Conservation (phyloP, 2,797 vertebrate species). For the Furcifer pardalis region DNA sequence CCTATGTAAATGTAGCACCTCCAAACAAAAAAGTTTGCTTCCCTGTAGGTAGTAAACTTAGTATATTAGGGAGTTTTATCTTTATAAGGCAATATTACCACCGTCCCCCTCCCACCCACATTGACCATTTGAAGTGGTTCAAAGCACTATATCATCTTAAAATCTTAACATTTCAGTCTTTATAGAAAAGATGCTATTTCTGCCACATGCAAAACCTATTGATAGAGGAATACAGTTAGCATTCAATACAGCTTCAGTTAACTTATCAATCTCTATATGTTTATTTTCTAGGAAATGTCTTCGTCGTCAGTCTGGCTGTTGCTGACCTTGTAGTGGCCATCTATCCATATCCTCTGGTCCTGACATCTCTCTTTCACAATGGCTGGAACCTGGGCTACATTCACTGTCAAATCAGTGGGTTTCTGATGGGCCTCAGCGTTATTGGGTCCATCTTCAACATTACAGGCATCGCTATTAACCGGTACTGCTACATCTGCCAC, state of each 20-base stretch:
- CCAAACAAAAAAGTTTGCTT: background rate
- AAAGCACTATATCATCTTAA: background rate
- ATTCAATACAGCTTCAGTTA: conserved; percentile 25
- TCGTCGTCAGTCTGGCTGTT: conserved; percentile 94
- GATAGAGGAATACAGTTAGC: conserved; percentile 17
- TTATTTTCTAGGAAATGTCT: conserved; percentile 88
- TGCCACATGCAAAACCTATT: background rate
- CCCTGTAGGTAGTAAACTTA: background rate
- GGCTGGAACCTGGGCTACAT: conserved; percentile 92
- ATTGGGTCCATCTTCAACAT: conserved; percentile 98
- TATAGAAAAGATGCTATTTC: background rate
- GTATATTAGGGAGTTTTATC: background rate
- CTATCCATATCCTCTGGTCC: conserved; percentile 94
- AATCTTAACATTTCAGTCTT: background rate
- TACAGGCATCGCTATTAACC: conserved; percentile 95
- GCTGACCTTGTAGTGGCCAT: conserved; percentile 95
- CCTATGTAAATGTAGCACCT: background rate
- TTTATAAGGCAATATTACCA: background rate
- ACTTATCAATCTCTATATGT: conserved; percentile 35
- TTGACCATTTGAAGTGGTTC: background rate
- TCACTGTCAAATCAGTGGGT: conserved; percentile 95
- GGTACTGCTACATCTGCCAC: conserved; percentile 98
- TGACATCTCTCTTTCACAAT: conserved; percentile 90
- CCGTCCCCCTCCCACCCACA: background rate
- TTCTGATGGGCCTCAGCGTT: conserved; percentile 95